Percentiles rank a stretch among this genome's conserved stretches.
These are phyloP conservation scores for Neria commutata DNA, from an alignment of 2,888 invertebrate species.

Conservation along the genomic window DNA sequence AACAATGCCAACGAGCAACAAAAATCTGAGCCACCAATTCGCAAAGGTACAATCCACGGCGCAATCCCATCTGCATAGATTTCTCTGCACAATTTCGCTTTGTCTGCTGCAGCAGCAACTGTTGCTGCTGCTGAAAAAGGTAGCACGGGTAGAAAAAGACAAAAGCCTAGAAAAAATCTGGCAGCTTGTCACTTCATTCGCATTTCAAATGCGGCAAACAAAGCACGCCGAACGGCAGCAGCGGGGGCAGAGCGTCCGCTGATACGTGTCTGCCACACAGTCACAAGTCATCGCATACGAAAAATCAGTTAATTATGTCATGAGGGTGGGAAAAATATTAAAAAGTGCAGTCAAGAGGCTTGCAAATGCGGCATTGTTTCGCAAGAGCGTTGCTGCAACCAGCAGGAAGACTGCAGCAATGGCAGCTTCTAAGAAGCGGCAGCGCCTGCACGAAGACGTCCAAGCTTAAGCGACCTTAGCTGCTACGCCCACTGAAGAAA, in stretches of 20 bases:
- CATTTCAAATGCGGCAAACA: neutral
- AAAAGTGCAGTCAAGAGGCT: neutral
- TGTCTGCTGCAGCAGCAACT: neutral
- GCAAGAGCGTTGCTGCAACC: neutral
- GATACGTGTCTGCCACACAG: slow-evolving; percentile 35
- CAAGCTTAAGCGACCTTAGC: slow-evolving; percentile 36
- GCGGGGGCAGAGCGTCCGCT: slow-evolving; percentile 6
- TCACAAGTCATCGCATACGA: slow-evolving; percentile 23
- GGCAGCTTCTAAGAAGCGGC: slow-evolving; percentile 4
- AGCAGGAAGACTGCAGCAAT: neutral
- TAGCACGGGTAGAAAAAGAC: neutral
- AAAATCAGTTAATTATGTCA: slow-evolving; percentile 60
- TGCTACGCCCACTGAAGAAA: too few species aligned
- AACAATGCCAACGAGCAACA: too few species aligned
- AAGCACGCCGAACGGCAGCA: neutral
- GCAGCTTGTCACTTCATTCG: neutral
- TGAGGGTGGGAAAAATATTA: slow-evolving; percentile 57
- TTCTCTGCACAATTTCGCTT: neutral
- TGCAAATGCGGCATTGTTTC: slow-evolving; percentile 2
- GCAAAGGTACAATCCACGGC: too few species aligned
- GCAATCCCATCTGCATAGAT: too few species aligned
- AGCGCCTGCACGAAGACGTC: slow-evolving; percentile 12
- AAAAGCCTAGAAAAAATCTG: neutral
- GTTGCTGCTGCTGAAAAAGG: neutral
- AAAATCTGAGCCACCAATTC: too few species aligned